Evolutionary conservation across 2,797 vertebrate species (phyloP).

Genomic region (Hydrocynus forskahlii): DNA sequence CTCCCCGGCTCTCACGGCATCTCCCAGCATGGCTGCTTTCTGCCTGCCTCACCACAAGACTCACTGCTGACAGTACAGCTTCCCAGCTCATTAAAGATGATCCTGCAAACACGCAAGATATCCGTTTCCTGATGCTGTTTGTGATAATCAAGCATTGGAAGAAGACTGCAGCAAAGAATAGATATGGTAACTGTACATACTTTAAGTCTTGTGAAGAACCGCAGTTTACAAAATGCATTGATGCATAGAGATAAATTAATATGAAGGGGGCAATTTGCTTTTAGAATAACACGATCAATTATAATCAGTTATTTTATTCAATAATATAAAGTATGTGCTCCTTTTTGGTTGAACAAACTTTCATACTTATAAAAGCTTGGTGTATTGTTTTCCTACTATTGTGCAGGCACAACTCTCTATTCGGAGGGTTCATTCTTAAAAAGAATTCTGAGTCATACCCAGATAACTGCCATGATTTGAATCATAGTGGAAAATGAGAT

Average conservation of each 20-base stretch:
- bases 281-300: not conserved
- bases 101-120: not conserved
- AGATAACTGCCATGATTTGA: too few relatives aligned
- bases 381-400: too few relatives aligned
- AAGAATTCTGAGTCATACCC: too few relatives aligned
- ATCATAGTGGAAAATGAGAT: too few relatives aligned
- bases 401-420: too few relatives aligned
- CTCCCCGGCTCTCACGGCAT: conserved; percentile 18
- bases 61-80: conserved; percentile 11
- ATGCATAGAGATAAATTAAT: not conserved
- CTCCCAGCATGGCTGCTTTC: conserved; percentile 30
- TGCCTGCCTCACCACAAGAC: not conserved
- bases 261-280: not conserved
- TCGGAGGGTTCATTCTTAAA: too few relatives aligned
- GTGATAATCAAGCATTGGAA: conserved; percentile 4
- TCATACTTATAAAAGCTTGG: too few relatives aligned
- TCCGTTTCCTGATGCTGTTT: not conserved
- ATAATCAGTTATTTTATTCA: too few relatives aligned
- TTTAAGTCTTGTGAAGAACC: not conserved
- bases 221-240: too few relatives aligned
- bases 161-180: not conserved
- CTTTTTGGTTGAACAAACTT: too few relatives aligned
- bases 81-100: conserved; percentile 22
- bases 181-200: not conserved
- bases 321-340: too few relatives aligned